Conservation (phyloP, 2,888 invertebrate species). For the Autographa pulchrina region DNA sequence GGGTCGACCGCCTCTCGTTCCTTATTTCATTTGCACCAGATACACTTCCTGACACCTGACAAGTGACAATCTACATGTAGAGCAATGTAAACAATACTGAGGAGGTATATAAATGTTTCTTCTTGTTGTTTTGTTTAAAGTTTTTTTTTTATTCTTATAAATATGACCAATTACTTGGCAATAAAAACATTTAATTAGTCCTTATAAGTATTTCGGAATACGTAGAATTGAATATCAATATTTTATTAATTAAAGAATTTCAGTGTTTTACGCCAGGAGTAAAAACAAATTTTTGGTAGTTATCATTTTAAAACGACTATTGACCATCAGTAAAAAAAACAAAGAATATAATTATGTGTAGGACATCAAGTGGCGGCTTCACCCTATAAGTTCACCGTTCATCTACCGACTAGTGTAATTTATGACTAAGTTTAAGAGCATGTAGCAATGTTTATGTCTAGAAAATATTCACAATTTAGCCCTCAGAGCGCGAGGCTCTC, state of each 20-base stretch:
- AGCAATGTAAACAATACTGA: conserved; percentile 5
- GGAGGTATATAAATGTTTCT: too few relatives aligned
- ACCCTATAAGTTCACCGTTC: background rate
- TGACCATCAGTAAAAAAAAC: too few relatives aligned
- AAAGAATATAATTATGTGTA: too few relatives aligned
- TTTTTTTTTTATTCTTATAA: too few relatives aligned
- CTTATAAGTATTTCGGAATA: too few relatives aligned
- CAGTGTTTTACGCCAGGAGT: too few relatives aligned
- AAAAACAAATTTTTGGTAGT: too few relatives aligned
- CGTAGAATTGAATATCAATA: too few relatives aligned
- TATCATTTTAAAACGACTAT: background rate
- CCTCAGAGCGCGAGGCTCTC: conserved; percentile 61
- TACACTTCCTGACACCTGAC: background rate
- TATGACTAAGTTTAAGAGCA: conserved; percentile 19
- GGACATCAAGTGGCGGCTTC: background rate
- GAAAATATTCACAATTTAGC: conserved; percentile 35
- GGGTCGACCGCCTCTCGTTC: conserved; percentile 43
- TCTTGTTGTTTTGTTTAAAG: too few relatives aligned
- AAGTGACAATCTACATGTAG: conserved; percentile 15
- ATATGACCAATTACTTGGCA: too few relatives aligned
- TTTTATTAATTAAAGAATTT: too few relatives aligned
- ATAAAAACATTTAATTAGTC: too few relatives aligned
- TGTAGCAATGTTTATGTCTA: conserved; percentile 33
- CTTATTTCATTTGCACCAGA: conserved; percentile 38
- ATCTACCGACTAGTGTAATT: conserved; percentile 15